Evolutionary conservation across 2,113 vertebrate species (phyloP), one percentile per base, ranked within the genome.

Genomic region (Hypocryptadius cinnamomeus): DNA sequence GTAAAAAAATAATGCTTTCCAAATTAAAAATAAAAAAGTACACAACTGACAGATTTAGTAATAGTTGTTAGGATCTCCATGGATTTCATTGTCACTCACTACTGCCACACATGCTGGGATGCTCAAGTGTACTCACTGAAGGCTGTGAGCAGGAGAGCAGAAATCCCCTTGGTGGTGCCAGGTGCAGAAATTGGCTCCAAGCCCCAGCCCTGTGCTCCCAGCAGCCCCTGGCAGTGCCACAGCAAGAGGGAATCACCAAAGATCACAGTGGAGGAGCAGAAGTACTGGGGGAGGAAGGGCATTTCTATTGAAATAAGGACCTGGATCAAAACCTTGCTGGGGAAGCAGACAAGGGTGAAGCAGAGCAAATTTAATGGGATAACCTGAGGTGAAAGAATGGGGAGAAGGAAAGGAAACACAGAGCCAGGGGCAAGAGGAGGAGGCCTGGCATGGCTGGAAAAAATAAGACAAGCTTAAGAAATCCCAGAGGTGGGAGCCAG

Each of bases 51-150:
- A 73, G 69, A 61, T 66, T 35, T 25, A 30, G 19, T 11, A 59
- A 18, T 5, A 84, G 39, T 11, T 76, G 37, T 44, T 35, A 47
- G 42, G 12, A 40, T 47, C 45, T 66, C 45, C 37, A 53, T 4
- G 68, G 44, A 39, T 76, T 73, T 45, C 50, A 50, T 1, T n/a
- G 45, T 72, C 45, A 37, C 13, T 68, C 35, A 59, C 13, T 14
- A 28, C 9, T 3, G 3, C 21, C 8, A 15, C 65, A 15, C 13
- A 1, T 3, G 9, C 39, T 47, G 51, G 56, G 33, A 80, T 53
- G 30, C n/a, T 40, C 1, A 0, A 31, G 15, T 6, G 24, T 8
- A 5, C 24, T 31, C 25, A 21, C 15, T 2, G 1, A 30, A 57
- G 31, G 45, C 61, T 82, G n/a, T 7, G 54, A 33, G 61, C 11